Conservation (phyloP, 92 coral and sea anemone genomes). For the Palythoa heliodiscus region DNA sequence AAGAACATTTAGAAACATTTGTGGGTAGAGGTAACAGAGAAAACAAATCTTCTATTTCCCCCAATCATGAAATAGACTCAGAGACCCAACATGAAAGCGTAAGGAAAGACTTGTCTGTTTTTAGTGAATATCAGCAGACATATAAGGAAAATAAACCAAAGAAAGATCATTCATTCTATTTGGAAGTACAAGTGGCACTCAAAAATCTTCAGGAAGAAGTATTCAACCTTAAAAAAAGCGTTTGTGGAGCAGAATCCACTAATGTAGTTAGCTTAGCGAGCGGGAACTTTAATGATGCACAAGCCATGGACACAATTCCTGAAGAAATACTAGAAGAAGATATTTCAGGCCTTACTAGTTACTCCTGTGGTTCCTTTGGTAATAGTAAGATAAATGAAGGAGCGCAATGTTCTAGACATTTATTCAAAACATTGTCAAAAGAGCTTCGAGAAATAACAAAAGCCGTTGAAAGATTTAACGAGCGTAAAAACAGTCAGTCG, state of each 20-base stretch:
- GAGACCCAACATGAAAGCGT: background rate
- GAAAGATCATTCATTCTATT: background rate
- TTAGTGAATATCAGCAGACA: background rate
- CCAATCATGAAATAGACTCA: background rate
- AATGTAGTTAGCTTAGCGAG: background rate
- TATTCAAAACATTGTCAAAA: background rate
- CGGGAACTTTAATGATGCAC: conserved; percentile 2
- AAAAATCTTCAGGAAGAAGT: conserved; percentile 25
- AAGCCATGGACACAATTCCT: conserved; percentile 13
- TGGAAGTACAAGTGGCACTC: background rate
- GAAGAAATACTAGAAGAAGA: conserved; percentile 24
- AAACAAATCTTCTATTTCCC: background rate
- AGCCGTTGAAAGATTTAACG: background rate
- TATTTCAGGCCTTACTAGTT: background rate
- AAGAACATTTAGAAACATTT: background rate
- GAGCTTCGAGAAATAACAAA: conserved; percentile 15
- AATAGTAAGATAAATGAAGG: background rate
- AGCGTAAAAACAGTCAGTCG: background rate
- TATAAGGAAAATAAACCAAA: background rate
- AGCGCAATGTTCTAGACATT: background rate
- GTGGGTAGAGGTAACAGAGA: background rate
- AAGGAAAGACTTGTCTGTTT: background rate
- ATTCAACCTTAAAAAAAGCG: background rate
- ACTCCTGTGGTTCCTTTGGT: background rate
- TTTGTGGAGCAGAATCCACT: background rate